Evolutionary conservation across 2,888 invertebrate genomes (phyloP).

Genomic region (Abrostola triplasia): DNA sequence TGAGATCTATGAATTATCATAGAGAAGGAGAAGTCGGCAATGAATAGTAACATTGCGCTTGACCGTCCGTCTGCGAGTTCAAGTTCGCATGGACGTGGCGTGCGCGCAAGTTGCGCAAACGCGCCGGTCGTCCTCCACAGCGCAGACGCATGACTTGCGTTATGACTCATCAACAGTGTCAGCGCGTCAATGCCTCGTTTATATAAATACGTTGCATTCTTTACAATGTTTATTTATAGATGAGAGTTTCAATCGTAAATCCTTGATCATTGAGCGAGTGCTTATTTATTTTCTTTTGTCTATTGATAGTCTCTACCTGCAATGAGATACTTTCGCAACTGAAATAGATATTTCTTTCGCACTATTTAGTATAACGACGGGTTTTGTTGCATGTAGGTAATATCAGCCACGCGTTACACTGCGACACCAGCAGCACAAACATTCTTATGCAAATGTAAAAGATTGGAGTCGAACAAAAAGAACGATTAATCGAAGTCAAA

Average conservation of each 20-base stretch:
- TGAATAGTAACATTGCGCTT: conserved; percentile 71
- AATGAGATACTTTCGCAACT: conserved; percentile 25
- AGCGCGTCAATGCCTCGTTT: conserved; percentile 78
- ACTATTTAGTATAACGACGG: conserved; percentile 7
- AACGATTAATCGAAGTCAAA: conserved; percentile 82
- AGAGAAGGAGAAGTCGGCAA: conserved; percentile 36
- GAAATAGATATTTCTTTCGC: conserved; percentile 10
- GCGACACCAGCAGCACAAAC: conserved; percentile 61
- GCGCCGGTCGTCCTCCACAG: conserved; percentile 58
- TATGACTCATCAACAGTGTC: conserved; percentile 80
- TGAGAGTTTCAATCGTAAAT: conserved; percentile 67
- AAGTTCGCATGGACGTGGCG: conserved; percentile 73
- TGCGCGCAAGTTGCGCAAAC: conserved; percentile 69
- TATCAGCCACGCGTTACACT: conserved; percentile 46
- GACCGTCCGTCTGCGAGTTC: conserved; percentile 77
- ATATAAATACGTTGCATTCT: conserved; percentile 74
- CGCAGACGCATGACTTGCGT: conserved; percentile 66
- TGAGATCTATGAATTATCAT: conserved; percentile 27
- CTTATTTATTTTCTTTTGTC: conserved; percentile 61
- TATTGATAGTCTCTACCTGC: conserved; percentile 55
- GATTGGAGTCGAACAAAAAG: conserved; percentile 79
- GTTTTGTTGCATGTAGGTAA: conserved; percentile 15
- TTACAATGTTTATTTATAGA: conserved; percentile 74
- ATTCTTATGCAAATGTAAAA: conserved; percentile 82
- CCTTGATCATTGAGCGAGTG: conserved; percentile 70